Base-by-base conservation (phyloP, 1,140 invertebrate species). In the Neuroterus valhalla region DNA sequence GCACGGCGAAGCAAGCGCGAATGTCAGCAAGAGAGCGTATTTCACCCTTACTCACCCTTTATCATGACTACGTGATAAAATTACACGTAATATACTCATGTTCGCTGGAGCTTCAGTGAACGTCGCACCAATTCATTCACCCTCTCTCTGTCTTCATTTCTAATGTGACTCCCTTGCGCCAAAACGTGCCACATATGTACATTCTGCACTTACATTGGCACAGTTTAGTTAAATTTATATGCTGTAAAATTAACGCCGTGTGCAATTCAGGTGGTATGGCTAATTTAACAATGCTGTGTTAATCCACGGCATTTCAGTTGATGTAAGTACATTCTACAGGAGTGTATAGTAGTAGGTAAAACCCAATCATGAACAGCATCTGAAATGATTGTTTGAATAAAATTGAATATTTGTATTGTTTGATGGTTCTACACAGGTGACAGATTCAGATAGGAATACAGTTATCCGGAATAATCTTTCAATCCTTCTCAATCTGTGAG, bases 61-160 rank as follows among this genome's bases (percentile, higher is more conserved):
- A 62, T 62, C 23, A 62, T 15, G 55, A 62, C 55, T 62, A 62
- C 55, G 55, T 62, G 55, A 62, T 62, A 62, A 62, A 62, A 62
- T 62, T 62, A 62, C 55, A 23, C 55, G 55, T 62, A 62, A 62
- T 62, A 62, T 62, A 62, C 55, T 21, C 52, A 26, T 62, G 52
- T 23, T 62, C 21, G 52, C 55, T 15, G 15, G 55, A 38, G 55
- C 26, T 62, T 38, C 26, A 4, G 55, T 31, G 23, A 62, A 62
- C 12, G 55, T 62, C 55, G 26, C 55, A 38, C 55, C 31, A 62
- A 62, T 62, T 38, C 55, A 62, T 62, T 62, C 55, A 62, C 14
- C 55, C 55, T 62, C 26, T 62, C 55, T 62, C 55, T 62, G 55
- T 62, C 55, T 38, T 62, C 55, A 21, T 62, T 31, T 62, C 23